Conservation (phyloP, 1,140 invertebrate species). For the Rhagoletis zephyria region DNA sequence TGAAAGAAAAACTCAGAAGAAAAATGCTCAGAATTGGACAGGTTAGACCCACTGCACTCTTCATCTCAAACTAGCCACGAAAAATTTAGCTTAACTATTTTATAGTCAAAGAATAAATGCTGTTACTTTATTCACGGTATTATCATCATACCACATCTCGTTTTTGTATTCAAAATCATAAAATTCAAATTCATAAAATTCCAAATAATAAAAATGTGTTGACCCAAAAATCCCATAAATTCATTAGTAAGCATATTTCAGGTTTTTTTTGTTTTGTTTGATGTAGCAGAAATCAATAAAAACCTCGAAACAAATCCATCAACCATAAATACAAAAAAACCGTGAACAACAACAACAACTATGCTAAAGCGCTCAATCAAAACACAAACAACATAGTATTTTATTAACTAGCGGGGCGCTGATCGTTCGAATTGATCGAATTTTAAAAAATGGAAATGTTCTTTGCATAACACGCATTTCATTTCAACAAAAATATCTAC, state of each 20-base stretch:
- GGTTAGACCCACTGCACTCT: no score
- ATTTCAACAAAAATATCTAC: neutral
- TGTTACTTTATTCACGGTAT: neutral
- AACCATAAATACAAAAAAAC: neutral
- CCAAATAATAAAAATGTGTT: neutral
- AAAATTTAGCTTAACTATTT: no score
- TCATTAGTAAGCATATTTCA: neutral
- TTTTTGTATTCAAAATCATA: neutral
- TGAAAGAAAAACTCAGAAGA: no score
- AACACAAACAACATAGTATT: neutral
- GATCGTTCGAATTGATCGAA: neutral
- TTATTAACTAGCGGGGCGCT: neutral
- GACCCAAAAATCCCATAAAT: neutral
- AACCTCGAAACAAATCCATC: conserved; percentile 14
- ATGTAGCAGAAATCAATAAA: conserved; percentile 30
- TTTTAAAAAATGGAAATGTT: conserved; percentile 39
- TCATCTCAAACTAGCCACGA: no score
- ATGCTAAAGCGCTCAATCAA: neutral
- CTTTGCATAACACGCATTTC: conserved; percentile 40
- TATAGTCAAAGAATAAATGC: neutral
- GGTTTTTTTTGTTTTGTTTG: neutral
- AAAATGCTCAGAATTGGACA: no score
- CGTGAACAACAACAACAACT: neutral
- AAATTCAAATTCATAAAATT: conserved; percentile 25
- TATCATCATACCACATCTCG: neutral